Percentiles rank a stretch among this genome's conserved stretches.
Conservation (phyloP, 2,888 invertebrate species). For the Helobdella robusta region DNA sequence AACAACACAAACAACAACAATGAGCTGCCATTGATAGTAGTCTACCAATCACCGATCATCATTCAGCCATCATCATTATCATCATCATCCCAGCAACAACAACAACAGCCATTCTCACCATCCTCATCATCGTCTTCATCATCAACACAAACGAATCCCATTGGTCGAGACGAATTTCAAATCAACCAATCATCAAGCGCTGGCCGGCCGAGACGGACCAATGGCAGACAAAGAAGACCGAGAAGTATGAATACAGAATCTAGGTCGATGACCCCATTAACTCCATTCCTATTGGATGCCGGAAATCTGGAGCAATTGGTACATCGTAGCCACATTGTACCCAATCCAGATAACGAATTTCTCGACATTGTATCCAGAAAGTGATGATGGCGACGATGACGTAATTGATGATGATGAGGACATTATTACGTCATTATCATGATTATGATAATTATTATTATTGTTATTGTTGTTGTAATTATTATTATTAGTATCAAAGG, state of each 20-base stretch:
- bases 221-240: slow-evolving; percentile 1
- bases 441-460: too few species aligned
- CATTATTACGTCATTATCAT: too few species aligned
- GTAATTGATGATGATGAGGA: too few species aligned
- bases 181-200: background rate
- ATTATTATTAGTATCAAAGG: too few species aligned
- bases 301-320: slow-evolving; percentile 2
- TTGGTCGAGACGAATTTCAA: too few species aligned
- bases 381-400: too few species aligned
- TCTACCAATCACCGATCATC: slow-evolving; percentile 35
- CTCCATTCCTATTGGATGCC: background rate
- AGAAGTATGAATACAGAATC: background rate
- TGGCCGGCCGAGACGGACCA: background rate
- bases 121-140: too few species aligned
- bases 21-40: slow-evolving; percentile 28
- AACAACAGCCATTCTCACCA: too few species aligned
- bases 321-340: slow-evolving; percentile 4
- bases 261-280: background rate
- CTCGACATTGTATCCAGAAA: background rate
- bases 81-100: background rate
- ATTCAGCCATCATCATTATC: slow-evolving; percentile 8
- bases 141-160: too few species aligned
- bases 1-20: too few species aligned
- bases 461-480: too few species aligned
- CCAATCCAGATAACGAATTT: background rate